These are phyloP conservation scores for Argentina silus DNA, from an alignment of 2,797 vertebrate genomes.

Conservation along the genomic window DNA sequence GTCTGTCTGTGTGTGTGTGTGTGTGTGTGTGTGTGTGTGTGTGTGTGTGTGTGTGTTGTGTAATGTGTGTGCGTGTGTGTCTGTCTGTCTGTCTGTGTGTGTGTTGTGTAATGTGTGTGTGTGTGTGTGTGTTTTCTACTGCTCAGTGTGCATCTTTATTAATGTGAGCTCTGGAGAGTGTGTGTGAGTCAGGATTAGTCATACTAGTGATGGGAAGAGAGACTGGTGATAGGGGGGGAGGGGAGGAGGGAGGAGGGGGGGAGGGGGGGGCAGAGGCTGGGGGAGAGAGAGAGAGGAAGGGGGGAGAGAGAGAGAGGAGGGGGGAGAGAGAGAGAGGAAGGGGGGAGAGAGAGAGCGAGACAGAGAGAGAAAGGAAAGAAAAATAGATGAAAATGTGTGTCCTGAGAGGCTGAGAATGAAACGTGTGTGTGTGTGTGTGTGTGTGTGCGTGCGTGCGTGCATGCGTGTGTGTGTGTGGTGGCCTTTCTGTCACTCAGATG, in stretches of 20 bases:
- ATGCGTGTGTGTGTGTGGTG: background rate
- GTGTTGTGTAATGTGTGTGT: background rate
- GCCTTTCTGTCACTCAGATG: background rate
- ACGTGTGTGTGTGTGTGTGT: too few species aligned
- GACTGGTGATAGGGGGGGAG: background rate
- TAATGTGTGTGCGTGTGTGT: background rate
- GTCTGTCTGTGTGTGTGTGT: too few species aligned
- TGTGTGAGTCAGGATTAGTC: constrained; percentile 22
- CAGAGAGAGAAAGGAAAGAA: background rate
- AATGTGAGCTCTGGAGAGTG: background rate
- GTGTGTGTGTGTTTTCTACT: background rate
- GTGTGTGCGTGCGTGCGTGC: background rate
- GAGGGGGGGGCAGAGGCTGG: too few species aligned
- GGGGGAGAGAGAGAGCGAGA: background rate
- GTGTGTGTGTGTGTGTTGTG: constrained; percentile 15
- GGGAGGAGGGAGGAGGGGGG: background rate
- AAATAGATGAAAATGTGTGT: background rate
- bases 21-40: too few species aligned
- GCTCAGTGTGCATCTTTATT: background rate
- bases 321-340: background rate
- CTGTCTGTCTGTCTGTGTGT: background rate
- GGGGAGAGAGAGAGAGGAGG: too few species aligned
- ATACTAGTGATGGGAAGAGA: constrained; percentile 33
- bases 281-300: background rate
- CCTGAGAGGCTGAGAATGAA: background rate